A percentile compares a stretch with the other conserved stretches of the same genome.
Conservation (phyloP, 2,113 vertebrate genomes). For the Progne subis region DNA sequence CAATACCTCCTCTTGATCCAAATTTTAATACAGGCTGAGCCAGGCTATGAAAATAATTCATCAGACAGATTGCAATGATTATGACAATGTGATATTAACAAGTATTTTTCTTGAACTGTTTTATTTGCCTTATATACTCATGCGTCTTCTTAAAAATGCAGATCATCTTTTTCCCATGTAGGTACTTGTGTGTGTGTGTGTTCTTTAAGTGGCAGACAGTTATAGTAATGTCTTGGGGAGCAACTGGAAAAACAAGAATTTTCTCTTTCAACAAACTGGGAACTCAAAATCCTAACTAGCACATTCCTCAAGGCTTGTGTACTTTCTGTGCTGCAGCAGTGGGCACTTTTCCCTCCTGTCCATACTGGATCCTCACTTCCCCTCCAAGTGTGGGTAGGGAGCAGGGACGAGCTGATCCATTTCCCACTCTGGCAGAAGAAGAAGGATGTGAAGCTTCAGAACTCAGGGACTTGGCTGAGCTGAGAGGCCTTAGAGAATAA, state of each 20-base stretch:
- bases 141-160: not conserved
- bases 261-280: not conserved
- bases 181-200: not conserved
- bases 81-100: not conserved
- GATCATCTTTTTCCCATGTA: not conserved
- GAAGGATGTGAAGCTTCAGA: not conserved
- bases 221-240: accelerated
- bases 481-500: not conserved
- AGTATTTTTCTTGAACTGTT: not conserved
- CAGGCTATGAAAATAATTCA: not conserved
- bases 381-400: not conserved
- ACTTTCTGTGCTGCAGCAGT: not conserved
- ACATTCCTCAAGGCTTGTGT: not conserved
- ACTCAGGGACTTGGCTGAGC: not conserved
- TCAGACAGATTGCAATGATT: constrained; percentile 11
- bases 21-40: not conserved
- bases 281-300: not conserved
- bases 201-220: not conserved
- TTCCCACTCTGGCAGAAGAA: not conserved
- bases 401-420: not conserved
- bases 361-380: not conserved
- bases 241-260: not conserved
- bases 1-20: not conserved
- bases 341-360: not conserved
- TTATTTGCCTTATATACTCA: accelerated